phyloP scores from a whole-genome alignment of 2,888 invertebrate species.

The Drosophila ochracea region DNA sequence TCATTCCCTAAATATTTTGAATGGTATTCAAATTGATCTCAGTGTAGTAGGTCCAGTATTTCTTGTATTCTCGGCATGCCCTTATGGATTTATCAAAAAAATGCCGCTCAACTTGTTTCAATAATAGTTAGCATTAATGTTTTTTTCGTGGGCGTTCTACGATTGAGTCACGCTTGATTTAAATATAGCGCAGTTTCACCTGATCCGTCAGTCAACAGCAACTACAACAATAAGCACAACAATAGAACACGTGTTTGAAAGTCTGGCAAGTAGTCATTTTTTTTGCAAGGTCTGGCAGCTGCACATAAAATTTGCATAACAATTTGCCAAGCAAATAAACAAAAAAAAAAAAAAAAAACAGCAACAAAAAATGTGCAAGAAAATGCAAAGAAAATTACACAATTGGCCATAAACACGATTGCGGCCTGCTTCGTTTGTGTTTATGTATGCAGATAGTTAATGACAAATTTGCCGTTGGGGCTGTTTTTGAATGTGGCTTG shows the following conservation, averaged over 20 bases:
- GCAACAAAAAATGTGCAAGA: constrained; percentile 26
- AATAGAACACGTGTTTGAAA: constrained; percentile 69
- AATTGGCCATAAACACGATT: constrained; percentile 70
- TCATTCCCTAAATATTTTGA: neutral
- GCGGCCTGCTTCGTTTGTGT: constrained; percentile 14
- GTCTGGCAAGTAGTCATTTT: constrained; percentile 44
- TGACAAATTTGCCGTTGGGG: constrained; percentile 51
- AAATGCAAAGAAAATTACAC: constrained; percentile 68
- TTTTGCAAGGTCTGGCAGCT: constrained; percentile 28
- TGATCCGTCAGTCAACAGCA: constrained; percentile 24
- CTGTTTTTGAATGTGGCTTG: constrained; percentile 17
- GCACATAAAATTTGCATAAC: constrained; percentile 68
- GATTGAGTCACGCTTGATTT: constrained; percentile 60
- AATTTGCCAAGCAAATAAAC: constrained; percentile 47
- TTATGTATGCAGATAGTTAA: constrained; percentile 28
- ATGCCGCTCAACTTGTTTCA: constrained; percentile 33
- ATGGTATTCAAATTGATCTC: neutral
- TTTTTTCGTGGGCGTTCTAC: constrained; percentile 55
- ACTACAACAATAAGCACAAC: constrained; percentile 17
- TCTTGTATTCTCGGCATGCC: constrained; percentile 30
- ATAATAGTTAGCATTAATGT: constrained; percentile 5
- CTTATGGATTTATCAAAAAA: constrained; percentile 24
- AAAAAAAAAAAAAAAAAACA: neutral
- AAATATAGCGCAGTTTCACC: constrained; percentile 56
- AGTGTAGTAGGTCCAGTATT: neutral